A percentile compares a stretch with the other conserved stretches of the same genome.
phyloP scores from a whole-genome alignment of 2,797 vertebrate genomes.

The Kryptopterus vitreolus region DNA sequence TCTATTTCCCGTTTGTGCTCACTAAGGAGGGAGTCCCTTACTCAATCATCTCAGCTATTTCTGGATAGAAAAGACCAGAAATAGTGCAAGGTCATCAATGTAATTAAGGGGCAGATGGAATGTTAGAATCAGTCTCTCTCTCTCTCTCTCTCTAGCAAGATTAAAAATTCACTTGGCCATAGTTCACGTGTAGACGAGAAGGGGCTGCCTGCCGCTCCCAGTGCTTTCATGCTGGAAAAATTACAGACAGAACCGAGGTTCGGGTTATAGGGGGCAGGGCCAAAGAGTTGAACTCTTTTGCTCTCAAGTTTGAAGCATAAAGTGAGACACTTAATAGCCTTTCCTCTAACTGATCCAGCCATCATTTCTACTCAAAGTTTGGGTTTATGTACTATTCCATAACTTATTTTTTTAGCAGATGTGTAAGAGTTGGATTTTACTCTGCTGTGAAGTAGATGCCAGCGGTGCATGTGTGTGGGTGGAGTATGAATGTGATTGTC shows the following conservation, averaged over 20 bases:
- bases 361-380: conserved; percentile 28
- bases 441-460: conserved; percentile 36
- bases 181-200: conserved; percentile 13
- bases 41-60: conserved; percentile 66
- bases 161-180: conserved; percentile 35
- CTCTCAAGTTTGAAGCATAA: conserved; percentile 42
- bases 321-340: conserved; percentile 46
- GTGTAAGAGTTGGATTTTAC: conserved; percentile 30
- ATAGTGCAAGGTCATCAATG: conserved; percentile 72
- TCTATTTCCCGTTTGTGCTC: conserved; percentile 32
- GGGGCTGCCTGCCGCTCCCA: conserved; percentile 7
- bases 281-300: neutral
- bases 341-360: conserved; percentile 47
- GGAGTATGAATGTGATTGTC: conserved; percentile 33
- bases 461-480: conserved; percentile 30
- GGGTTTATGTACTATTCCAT: conserved; percentile 41
- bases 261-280: conserved; percentile 1
- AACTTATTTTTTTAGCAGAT: conserved; percentile 32
- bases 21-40: conserved; percentile 54
- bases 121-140: conserved; percentile 36
- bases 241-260: conserved; percentile 4
- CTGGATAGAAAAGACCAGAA: conserved; percentile 62
- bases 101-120: conserved; percentile 70
- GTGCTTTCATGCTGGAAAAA: conserved; percentile 1
- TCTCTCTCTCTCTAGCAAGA: conserved; percentile 33